These are phyloP conservation scores for Perodicticus potto DNA, from an alignment of 2,797 vertebrate genomes.

Conservation along the genomic window DNA sequence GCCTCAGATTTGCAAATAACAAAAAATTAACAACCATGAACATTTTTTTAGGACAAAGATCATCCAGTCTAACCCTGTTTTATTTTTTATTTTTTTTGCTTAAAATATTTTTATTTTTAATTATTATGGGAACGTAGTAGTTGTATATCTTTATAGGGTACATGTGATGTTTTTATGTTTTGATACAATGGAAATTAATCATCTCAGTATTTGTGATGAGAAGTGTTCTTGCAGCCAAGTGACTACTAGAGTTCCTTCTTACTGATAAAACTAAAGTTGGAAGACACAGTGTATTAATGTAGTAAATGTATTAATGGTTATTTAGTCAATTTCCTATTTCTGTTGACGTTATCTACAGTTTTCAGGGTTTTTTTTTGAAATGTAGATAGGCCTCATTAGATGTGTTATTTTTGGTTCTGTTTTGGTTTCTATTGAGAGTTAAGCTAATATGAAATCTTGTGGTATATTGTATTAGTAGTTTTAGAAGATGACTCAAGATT, in stretches of 20 bases:
- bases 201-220: not conserved
- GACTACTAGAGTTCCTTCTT: conserved; percentile 33
- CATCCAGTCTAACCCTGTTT: not conserved
- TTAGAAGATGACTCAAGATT: not conserved
- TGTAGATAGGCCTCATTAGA: not conserved
- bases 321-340: not conserved
- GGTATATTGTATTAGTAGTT: not conserved
- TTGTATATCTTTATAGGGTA: not conserved
- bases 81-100: not conserved
- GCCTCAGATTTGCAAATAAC: not conserved
- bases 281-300: not conserved
- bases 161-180: not conserved
- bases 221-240: conserved; percentile 2
- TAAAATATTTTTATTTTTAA: not conserved
- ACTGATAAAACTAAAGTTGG: conserved; percentile 43
- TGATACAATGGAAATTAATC: not conserved
- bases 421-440: not conserved
- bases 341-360: not conserved
- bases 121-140: not conserved
- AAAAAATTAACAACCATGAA: not conserved
- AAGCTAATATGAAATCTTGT: not conserved
- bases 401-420: conserved; percentile 30
- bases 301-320: conserved; percentile 3
- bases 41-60: not conserved
- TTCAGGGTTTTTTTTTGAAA: conserved; percentile 7